These are phyloP conservation scores for Caenorhabditis japonica DNA, from an alignment of 2,888 invertebrate species.

Conservation along the genomic window DNA sequence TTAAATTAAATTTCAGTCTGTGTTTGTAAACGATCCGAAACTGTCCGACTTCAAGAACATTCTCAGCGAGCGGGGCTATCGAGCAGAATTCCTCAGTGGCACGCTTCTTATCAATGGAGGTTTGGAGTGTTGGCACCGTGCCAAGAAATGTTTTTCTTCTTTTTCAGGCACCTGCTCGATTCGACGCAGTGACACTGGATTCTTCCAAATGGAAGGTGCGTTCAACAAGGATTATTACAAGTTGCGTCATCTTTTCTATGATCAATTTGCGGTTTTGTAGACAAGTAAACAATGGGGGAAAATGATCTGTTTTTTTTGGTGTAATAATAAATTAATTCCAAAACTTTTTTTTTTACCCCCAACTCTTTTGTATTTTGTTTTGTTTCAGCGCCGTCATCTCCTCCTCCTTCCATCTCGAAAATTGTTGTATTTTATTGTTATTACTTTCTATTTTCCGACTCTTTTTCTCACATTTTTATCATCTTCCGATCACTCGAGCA, in stretches of 20 bases:
- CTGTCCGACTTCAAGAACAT: conserved; percentile 89
- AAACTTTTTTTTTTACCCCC: too few relatives aligned
- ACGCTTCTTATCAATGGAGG: conserved; percentile 88
- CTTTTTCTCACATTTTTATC: too few relatives aligned
- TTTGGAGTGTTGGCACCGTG: conserved; percentile 6
- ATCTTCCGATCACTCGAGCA: too few relatives aligned
- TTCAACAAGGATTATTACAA: conserved; percentile 92
- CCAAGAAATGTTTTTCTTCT: conserved; percentile 2
- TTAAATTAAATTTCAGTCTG: conserved; percentile 81
- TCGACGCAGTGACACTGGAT: conserved; percentile 90
- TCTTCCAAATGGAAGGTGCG: conserved; percentile 92
- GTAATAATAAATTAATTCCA: too few relatives aligned
- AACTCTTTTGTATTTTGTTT: too few relatives aligned
- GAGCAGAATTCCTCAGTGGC: conserved; percentile 88
- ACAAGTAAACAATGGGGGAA: background rate
- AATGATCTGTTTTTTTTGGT: background rate
- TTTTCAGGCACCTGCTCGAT: conserved; percentile 87
- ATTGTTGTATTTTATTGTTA: too few relatives aligned
- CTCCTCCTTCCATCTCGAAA: too few relatives aligned
- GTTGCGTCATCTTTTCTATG: conserved; percentile 91
- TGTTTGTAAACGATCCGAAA: conserved; percentile 92
- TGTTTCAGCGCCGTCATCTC: background rate
- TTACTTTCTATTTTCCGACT: too few relatives aligned
- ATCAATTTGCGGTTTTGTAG: conserved; percentile 86
- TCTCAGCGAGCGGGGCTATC: conserved; percentile 76